Percentiles rank a stretch among this genome's conserved stretches.
Evolutionary conservation across 2,888 invertebrate species (phyloP).

Genomic region (Chrysolina oricalcia): DNA sequence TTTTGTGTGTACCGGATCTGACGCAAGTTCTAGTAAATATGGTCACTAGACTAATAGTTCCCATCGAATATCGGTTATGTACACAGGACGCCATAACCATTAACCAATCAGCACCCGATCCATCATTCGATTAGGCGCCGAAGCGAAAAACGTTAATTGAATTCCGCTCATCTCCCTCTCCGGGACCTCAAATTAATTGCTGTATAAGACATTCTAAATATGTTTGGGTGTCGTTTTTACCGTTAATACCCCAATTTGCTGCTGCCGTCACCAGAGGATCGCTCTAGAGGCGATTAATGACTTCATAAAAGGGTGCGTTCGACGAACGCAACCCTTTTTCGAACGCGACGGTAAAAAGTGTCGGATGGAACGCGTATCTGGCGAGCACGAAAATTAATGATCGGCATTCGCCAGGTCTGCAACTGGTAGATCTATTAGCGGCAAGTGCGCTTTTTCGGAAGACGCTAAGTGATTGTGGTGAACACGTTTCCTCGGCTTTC

Average conservation of each 20-base stretch:
- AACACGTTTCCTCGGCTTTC: background rate
- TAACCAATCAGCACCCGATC: background rate
- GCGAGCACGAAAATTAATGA: slow-evolving; percentile 39
- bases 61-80: too few relatives aligned
- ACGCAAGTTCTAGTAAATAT: too few relatives aligned
- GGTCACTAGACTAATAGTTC: too few relatives aligned
- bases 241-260: slow-evolving; percentile 33
- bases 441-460: background rate
- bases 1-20: too few relatives aligned
- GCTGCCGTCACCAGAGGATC: slow-evolving; percentile 25
- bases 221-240: slow-evolving; percentile 45
- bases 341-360: slow-evolving; percentile 37
- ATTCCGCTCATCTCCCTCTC: slow-evolving; percentile 25
- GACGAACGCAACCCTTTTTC: slow-evolving; percentile 41
- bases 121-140: background rate
- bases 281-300: slow-evolving; percentile 48
- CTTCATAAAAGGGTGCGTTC: slow-evolving; percentile 50
- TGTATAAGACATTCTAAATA: slow-evolving; percentile 46
- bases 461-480: slow-evolving; percentile 5
- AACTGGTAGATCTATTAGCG: slow-evolving; percentile 28
- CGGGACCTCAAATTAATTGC: slow-evolving; percentile 48
- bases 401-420: slow-evolving; percentile 31
- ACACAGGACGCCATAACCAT: background rate
- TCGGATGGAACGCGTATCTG: slow-evolving; percentile 41
- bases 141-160: slow-evolving; percentile 22